A percentile compares a stretch with the other conserved stretches of the same genome.
phyloP scores from a whole-genome alignment of 1,140 invertebrate genomes.

The Bombus terrestris region DNA sequence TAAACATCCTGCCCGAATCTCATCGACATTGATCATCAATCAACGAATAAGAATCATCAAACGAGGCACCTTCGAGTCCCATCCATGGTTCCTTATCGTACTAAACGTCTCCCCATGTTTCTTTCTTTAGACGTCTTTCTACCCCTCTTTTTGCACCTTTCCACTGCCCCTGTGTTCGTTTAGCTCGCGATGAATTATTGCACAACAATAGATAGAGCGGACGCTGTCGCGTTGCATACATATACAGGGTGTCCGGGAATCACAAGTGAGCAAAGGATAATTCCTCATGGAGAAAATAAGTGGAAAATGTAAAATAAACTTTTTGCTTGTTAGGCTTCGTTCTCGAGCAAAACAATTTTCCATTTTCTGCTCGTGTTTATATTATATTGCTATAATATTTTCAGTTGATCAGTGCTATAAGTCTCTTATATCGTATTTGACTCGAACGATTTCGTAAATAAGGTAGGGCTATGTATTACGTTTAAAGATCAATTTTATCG shows the following conservation, averaged over 20 bases:
- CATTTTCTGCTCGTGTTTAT: neutral
- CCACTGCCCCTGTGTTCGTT: neutral
- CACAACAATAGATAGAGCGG: neutral
- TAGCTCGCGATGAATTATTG: neutral
- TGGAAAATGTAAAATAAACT: neutral
- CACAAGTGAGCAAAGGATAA: neutral
- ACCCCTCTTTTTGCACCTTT: neutral
- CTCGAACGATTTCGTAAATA: neutral
- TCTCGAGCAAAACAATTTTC: neutral
- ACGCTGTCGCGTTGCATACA: conserved; percentile 8
- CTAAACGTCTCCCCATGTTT: neutral
- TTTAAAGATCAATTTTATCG: too few species aligned
- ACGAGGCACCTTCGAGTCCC: neutral
- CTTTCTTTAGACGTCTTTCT: neutral
- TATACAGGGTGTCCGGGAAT: neutral
- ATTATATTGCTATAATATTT: neutral
- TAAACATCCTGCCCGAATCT: neutral
- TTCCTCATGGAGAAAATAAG: neutral
- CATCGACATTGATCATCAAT: neutral
- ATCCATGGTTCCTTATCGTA: neutral
- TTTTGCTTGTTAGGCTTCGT: neutral
- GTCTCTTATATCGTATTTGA: neutral
- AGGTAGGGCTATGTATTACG: too few species aligned
- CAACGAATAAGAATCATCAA: neutral
- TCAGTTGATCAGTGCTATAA: neutral